Conservation (phyloP, 2,888 invertebrate species). For the Busseola fusca region DNA sequence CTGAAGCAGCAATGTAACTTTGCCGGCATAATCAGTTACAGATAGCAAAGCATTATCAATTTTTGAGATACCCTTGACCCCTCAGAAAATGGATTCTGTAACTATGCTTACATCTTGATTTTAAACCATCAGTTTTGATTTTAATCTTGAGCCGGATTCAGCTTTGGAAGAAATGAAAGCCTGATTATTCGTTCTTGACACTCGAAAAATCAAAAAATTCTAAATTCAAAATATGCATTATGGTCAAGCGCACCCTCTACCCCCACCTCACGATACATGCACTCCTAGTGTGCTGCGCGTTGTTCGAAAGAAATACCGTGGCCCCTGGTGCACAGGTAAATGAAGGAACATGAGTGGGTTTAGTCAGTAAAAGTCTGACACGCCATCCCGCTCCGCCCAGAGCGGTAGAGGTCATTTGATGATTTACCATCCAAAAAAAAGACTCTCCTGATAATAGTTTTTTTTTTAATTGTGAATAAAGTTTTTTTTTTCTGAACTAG, state of each 20-base stretch:
- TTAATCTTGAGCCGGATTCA: not conserved
- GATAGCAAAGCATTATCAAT: conserved; percentile 6
- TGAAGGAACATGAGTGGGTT: too few species aligned
- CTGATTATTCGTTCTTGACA: not conserved
- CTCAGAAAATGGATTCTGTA: not conserved
- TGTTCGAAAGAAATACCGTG: too few species aligned
- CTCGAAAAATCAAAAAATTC: not conserved
- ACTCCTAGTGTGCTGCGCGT: not conserved
- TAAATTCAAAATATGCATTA: not conserved
- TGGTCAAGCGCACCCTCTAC: too few species aligned
- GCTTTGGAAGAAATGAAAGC: not conserved
- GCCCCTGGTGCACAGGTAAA: too few species aligned
- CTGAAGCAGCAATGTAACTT: not conserved
- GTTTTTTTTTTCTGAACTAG: too few species aligned
- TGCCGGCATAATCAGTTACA: conserved; percentile 1
- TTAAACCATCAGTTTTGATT: not conserved
- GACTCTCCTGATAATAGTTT: too few species aligned
- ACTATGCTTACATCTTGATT: not conserved
- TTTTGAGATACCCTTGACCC: not conserved
- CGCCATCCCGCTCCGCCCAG: too few species aligned
- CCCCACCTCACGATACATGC: too few species aligned
- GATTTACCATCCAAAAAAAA: too few species aligned
- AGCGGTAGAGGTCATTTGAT: too few species aligned
- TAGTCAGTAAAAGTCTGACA: too few species aligned
- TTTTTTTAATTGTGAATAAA: too few species aligned